Conservation (phyloP, 2,888 invertebrate genomes). For the Agelastica alni region DNA sequence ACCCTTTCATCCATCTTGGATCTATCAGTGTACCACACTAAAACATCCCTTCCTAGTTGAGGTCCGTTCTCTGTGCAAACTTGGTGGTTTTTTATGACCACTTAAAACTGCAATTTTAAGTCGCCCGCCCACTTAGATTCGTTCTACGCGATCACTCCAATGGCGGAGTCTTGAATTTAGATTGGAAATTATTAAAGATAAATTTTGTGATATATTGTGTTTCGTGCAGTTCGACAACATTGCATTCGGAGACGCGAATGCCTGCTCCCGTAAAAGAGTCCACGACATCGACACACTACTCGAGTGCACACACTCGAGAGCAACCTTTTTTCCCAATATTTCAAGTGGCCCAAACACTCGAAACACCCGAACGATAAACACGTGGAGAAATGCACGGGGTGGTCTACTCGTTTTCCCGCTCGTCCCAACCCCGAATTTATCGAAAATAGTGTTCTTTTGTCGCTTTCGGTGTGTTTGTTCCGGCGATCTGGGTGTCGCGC, state of each 20-base stretch:
- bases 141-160: too few relatives aligned
- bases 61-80: too few relatives aligned
- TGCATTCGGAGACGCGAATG: not conserved
- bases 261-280: not conserved
- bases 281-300: conserved; percentile 15
- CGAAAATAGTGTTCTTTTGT: conserved; percentile 4
- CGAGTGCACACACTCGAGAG: conserved; percentile 23
- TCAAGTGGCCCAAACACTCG: conserved; percentile 23
- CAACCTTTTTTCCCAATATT: conserved; percentile 28
- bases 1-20: too few relatives aligned
- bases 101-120: too few relatives aligned
- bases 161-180: too few relatives aligned
- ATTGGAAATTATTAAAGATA: too few relatives aligned
- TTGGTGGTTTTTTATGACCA: too few relatives aligned
- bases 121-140: too few relatives aligned
- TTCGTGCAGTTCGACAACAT: conserved; percentile 1
- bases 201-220: too few relatives aligned
- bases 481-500: not conserved
- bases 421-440: conserved; percentile 2
- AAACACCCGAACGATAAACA: conserved; percentile 25
- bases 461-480: conserved; percentile 6
- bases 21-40: too few relatives aligned
- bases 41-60: too few relatives aligned
- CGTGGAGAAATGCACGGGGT: conserved; percentile 26
- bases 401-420: conserved; percentile 10